Evolutionary conservation across 2,888 invertebrate genomes (phyloP).

Genomic region (Ditylenchus weischeri): DNA sequence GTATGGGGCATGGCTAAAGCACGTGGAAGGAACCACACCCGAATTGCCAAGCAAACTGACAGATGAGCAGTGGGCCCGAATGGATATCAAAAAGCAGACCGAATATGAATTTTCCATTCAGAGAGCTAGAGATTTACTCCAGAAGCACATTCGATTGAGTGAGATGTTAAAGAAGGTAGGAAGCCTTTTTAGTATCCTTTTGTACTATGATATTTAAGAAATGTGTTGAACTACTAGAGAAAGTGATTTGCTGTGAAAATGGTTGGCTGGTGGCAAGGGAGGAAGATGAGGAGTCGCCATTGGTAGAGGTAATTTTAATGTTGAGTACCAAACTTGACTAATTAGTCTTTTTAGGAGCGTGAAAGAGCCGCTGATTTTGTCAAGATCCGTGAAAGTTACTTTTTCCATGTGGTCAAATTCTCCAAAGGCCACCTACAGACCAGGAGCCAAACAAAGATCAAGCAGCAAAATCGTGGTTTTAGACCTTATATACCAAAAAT

Average conservation of each 20-base stretch:
- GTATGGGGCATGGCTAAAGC: constrained; percentile 25
- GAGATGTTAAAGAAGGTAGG: constrained; percentile 24
- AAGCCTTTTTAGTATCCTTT: neutral
- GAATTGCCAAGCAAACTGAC: constrained; percentile 27
- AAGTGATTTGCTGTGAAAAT: constrained; percentile 15
- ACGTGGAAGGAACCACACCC: constrained; percentile 29
- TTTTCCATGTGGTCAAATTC: constrained; percentile 27
- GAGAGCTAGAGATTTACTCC: constrained; percentile 27
- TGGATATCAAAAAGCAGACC: constrained; percentile 28
- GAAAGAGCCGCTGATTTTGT: constrained; percentile 25
- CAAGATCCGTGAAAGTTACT: constrained; percentile 27
- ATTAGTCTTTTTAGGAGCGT: constrained; percentile 1
- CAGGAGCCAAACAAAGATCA: no score
- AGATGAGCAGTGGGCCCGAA: constrained; percentile 33
- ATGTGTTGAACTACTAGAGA: constrained; percentile 27
- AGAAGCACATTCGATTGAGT: constrained; percentile 22
- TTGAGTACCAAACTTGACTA: constrained; percentile 13
- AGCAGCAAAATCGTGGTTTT: no score
- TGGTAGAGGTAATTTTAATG: constrained; percentile 15
- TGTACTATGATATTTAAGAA: constrained; percentile 12
- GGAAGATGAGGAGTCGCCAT: constrained; percentile 10
- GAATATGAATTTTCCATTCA: constrained; percentile 32
- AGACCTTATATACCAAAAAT: no score
- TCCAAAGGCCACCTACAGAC: no score
- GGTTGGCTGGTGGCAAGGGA: constrained; percentile 25